Conservation (phyloP, 2,888 invertebrate species). For the Allacma fusca region DNA sequence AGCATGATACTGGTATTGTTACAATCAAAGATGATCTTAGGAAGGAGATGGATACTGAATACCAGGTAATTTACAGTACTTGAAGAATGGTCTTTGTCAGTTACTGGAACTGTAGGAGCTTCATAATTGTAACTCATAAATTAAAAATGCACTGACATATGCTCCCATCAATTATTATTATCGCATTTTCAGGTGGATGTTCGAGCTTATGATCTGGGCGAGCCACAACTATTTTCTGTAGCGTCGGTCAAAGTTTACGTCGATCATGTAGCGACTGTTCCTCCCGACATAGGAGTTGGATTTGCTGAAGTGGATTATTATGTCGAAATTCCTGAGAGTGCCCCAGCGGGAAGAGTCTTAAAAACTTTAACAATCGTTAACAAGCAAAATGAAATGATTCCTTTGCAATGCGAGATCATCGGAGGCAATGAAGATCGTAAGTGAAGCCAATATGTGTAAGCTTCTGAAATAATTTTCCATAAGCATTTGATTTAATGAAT, state of each 20-base stretch:
- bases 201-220: slow-evolving; percentile 84
- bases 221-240: slow-evolving; percentile 82
- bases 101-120: no score
- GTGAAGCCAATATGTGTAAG: no score
- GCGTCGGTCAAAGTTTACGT: slow-evolving; percentile 84
- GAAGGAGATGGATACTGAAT: slow-evolving; percentile 86
- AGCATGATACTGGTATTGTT: slow-evolving; percentile 82
- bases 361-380: slow-evolving; percentile 79
- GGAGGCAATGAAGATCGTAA: slow-evolving; percentile 78
- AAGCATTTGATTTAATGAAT: background rate
- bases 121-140: no score
- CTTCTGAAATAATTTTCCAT: background rate
- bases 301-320: slow-evolving; percentile 84
- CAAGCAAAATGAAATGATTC: slow-evolving; percentile 72
- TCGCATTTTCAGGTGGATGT: slow-evolving; percentile 80
- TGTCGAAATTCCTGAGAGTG: slow-evolving; percentile 82
- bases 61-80: slow-evolving; percentile 71
- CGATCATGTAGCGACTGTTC: slow-evolving; percentile 78
- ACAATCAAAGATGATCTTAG: slow-evolving; percentile 82
- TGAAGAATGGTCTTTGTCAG: no score
- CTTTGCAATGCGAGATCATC: slow-evolving; percentile 80
- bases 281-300: slow-evolving; percentile 79
- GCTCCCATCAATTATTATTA: no score
- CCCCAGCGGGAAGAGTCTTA: slow-evolving; percentile 73
- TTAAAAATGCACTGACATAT: no score